Base-by-base conservation (phyloP, 2,797 vertebrate species). In the Pangasius larnaudii region DNA sequence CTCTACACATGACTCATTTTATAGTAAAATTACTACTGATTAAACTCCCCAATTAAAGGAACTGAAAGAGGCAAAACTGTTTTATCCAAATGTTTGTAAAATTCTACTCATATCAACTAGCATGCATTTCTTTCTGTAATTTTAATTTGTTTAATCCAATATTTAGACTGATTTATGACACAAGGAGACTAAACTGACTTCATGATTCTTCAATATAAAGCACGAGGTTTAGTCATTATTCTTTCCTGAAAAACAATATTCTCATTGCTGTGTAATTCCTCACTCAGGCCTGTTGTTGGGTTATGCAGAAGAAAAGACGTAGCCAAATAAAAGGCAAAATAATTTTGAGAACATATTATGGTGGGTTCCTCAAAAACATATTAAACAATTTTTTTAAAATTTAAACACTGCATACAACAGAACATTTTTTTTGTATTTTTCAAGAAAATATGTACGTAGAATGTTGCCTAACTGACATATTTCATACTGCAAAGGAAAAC, bases 191-290 rank as follows among this genome's bases (percentile, higher is more conserved):
- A n/a, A 56, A 67, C 9, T 83, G 63, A 84, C 30, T 36, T 53
- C 19, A 33, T 14, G 46, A 78, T 86, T 36, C 42, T 69, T 88
- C 53, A 86, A 56, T 83, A 88, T 75, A 77, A 89, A 88, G 63
- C 83, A 36, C 14, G 58, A 58, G 67, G 56, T 83, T 85, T 83
- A 78, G 49, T 85, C 84, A 86, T 86, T 84, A 58, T 88, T 86
- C 74, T 88, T 88, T 74, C 49, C 58, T 30, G 13, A 86, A 18
- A 84, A 84, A 86, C 80, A 88, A 81, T 74, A 77, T 77, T 82
- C 58, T 56, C 49, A 49, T 33, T 75, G 51, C 69, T 58, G 49
- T 81, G 67, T 33, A 58, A 81, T 59, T 56, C 59, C 77, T 81
- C 77, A 65, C 14, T 65, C 24, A 42, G 11, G 22, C 36, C 13